Percentiles rank a stretch among this genome's conserved stretches.
Conservation (phyloP, 2,797 vertebrate species). For the Threskiornis aethiopicus region DNA sequence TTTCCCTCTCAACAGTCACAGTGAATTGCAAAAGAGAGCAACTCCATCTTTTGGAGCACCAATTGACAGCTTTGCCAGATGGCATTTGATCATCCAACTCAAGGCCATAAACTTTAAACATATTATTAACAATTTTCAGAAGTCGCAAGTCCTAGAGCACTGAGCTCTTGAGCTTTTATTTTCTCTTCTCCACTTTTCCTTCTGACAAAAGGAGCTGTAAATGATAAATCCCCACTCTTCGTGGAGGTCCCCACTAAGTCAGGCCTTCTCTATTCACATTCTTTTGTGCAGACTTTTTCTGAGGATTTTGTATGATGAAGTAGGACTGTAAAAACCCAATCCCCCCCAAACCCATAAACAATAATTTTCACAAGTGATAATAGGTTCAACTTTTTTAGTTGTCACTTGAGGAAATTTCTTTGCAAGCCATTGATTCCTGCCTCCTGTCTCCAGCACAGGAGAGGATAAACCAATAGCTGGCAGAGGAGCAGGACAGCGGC, state of each 20-base stretch:
- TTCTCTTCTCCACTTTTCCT: not conserved
- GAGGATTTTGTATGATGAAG: not conserved
- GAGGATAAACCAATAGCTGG: not conserved
- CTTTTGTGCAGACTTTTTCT: not conserved
- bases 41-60: not conserved
- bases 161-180: not conserved
- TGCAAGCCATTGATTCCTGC: not conserved
- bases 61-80: not conserved
- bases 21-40: not conserved
- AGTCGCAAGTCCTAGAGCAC: not conserved
- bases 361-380: not conserved
- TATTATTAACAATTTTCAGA: not conserved
- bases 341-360: not conserved
- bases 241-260: not conserved
- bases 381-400: not conserved
- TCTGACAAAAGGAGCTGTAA: not conserved
- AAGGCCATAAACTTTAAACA: not conserved
- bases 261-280: not conserved
- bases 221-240: not conserved
- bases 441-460: not conserved
- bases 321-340: not conserved
- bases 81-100: not conserved
- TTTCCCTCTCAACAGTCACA: not conserved
- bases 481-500: not conserved
- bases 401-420: not conserved